Evolutionary conservation across 2,113 vertebrate genomes (phyloP).

Genomic region (Speoplatyrhinus poulsoni): DNA sequence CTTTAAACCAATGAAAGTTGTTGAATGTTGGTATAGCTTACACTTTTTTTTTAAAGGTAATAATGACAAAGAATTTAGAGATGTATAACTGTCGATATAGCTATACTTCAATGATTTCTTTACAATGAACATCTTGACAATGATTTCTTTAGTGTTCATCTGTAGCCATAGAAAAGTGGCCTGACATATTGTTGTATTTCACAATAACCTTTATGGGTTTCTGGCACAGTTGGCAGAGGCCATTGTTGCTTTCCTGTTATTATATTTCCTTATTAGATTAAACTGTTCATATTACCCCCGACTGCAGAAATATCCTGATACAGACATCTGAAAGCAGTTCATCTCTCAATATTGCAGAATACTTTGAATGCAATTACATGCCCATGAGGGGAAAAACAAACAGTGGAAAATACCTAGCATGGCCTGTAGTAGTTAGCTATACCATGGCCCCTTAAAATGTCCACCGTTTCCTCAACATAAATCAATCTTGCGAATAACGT

Average conservation of each 20-base stretch:
- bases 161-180: conserved; percentile 44
- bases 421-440: conserved; percentile 31
- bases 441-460: conserved; percentile 35
- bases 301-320: conserved; percentile 57
- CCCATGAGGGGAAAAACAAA: conserved; percentile 21
- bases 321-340: conserved; percentile 68
- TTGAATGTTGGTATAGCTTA: no score
- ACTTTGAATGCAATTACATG: conserved; percentile 43
- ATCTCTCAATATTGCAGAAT: conserved; percentile 39
- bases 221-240: conserved; percentile 30
- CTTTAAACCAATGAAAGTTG: no score
- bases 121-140: conserved; percentile 10
- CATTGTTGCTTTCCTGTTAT: conserved; percentile 47
- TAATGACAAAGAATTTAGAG: no score
- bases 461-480: conserved; percentile 49
- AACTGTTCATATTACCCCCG: conserved; percentile 52
- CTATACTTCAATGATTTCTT: conserved; percentile 14
- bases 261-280: conserved; percentile 56
- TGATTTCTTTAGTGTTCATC: neutral
- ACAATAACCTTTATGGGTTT: conserved; percentile 32
- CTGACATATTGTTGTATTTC: conserved; percentile 44
- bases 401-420: conserved; percentile 29
- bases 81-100: conserved; percentile 3
- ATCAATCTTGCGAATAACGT: conserved; percentile 51
- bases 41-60: no score